These are phyloP conservation scores for Chloroceryle aenea DNA, from an alignment of 2,113 vertebrate species.

Conservation along the genomic window DNA sequence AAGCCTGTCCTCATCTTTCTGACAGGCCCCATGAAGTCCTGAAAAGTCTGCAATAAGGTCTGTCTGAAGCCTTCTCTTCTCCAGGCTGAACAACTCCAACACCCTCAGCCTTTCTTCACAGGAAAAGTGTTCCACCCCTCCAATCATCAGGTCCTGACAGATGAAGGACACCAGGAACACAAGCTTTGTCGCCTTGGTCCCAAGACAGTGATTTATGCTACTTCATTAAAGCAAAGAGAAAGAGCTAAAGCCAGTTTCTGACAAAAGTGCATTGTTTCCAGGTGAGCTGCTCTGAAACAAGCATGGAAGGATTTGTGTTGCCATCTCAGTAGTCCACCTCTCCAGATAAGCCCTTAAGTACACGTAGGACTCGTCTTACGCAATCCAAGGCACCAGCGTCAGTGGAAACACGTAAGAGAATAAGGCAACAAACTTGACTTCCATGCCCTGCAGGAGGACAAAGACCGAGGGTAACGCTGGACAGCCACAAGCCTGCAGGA, in stretches of 20 bases:
- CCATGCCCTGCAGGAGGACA: not conserved
- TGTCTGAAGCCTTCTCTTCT: not conserved
- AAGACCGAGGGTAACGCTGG: not conserved
- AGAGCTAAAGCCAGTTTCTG: accelerated
- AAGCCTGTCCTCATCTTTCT: not conserved
- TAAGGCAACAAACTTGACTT: not conserved
- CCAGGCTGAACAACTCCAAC: not conserved
- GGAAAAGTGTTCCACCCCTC: not conserved
- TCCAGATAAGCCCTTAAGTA: not conserved
- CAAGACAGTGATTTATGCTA: accelerated
- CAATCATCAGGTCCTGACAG: not conserved
- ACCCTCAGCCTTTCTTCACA: not conserved
- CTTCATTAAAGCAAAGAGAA: not conserved
- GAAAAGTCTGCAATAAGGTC: not conserved
- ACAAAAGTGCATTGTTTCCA: not conserved
- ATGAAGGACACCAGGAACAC: not conserved
- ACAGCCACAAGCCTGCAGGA: not conserved
- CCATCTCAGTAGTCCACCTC: not conserved
- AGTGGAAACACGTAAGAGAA: not conserved
- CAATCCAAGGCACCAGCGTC: not conserved
- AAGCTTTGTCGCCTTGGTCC: not conserved
- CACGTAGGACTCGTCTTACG: not conserved
- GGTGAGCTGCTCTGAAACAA: not conserved
- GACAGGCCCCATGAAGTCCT: not conserved
- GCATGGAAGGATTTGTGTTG: not conserved